Percentiles rank a stretch among this genome's conserved stretches.
Conservation (phyloP, 2,113 vertebrate genomes). For the Alouatta palliata region DNA sequence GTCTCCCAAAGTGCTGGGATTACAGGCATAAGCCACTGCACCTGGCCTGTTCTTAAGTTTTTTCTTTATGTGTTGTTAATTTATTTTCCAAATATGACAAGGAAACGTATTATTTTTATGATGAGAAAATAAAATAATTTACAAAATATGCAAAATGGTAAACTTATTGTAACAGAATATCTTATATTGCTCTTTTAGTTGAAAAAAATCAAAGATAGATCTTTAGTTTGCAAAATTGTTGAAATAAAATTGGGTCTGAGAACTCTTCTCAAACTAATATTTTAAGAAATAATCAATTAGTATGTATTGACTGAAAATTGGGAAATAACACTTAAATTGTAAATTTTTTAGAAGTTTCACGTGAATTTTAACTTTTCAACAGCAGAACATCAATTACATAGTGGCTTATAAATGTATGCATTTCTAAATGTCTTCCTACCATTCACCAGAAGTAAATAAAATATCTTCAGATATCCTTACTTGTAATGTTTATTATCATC, state of each 20-base stretch:
- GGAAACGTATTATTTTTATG: constrained; percentile 13
- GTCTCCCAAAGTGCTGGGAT: too few species aligned
- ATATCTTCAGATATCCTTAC: constrained; percentile 19
- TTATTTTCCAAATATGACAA: constrained; percentile 18
- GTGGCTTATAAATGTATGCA: background rate
- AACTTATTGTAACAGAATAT: background rate
- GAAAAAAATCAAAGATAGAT: constrained; percentile 8
- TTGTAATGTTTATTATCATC: constrained; percentile 18
- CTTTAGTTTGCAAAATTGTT: constrained; percentile 21
- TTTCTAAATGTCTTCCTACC: background rate
- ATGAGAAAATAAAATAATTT: constrained; percentile 41
- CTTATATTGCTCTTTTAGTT: constrained; percentile 25
- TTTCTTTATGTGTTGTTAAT: background rate
- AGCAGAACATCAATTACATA: background rate
- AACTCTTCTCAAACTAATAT: background rate
- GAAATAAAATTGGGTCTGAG: constrained; percentile 24
- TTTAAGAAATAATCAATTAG: constrained; percentile 44
- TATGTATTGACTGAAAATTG: background rate
- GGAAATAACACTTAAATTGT: constrained; percentile 20
- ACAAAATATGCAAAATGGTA: background rate
- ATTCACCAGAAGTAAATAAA: constrained; percentile 30
- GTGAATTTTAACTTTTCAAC: constrained; percentile 45
- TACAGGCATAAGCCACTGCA: too few species aligned
- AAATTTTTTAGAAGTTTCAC: background rate
- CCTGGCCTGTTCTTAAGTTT: background rate